phyloP scores from a whole-genome alignment of 2,888 invertebrate genomes.

The Phortica okadai region DNA sequence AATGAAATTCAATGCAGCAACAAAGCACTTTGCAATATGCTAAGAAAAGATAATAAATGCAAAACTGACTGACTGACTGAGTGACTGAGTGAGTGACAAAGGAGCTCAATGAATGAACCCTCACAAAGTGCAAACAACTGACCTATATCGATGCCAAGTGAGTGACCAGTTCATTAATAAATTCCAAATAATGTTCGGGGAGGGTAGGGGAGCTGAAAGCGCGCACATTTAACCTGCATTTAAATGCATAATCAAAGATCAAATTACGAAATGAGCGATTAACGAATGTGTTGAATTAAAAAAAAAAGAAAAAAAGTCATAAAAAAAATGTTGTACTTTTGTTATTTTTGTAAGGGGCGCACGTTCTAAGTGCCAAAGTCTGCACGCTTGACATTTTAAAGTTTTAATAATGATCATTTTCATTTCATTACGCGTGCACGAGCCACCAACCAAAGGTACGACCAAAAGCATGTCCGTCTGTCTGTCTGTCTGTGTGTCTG shows the following conservation, averaged over 20 bases:
- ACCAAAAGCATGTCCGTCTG: background rate
- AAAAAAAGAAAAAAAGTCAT: conserved; percentile 20
- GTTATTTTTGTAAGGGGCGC: conserved; percentile 10
- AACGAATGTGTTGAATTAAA: conserved; percentile 74
- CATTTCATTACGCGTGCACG: conserved; percentile 68
- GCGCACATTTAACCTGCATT: conserved; percentile 61
- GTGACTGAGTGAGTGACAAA: background rate
- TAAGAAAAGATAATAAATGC: conserved; percentile 43
- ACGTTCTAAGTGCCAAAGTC: conserved; percentile 22
- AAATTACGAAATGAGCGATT: conserved; percentile 67
- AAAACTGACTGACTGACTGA: conserved; percentile 28
- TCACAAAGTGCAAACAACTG: conserved; percentile 32
- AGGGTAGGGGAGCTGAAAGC: conserved; percentile 16
- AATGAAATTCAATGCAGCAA: conserved; percentile 60
- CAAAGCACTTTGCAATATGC: conserved; percentile 43
- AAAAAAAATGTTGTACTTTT: conserved; percentile 64
- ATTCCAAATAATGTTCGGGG: conserved; percentile 35
- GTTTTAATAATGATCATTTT: conserved; percentile 74
- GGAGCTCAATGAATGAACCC: conserved; percentile 46
- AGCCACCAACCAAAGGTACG: background rate
- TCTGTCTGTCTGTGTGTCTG: conserved; percentile 23
- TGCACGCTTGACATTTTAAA: conserved; percentile 30
- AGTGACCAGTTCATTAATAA: conserved; percentile 49
- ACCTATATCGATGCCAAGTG: conserved; percentile 27
- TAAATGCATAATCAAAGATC: conserved; percentile 66